Evolutionary conservation across 2,113 vertebrate species (phyloP), one percentile per base, ranked within the genome.

Genomic region (Halichoerus grypus): DNA sequence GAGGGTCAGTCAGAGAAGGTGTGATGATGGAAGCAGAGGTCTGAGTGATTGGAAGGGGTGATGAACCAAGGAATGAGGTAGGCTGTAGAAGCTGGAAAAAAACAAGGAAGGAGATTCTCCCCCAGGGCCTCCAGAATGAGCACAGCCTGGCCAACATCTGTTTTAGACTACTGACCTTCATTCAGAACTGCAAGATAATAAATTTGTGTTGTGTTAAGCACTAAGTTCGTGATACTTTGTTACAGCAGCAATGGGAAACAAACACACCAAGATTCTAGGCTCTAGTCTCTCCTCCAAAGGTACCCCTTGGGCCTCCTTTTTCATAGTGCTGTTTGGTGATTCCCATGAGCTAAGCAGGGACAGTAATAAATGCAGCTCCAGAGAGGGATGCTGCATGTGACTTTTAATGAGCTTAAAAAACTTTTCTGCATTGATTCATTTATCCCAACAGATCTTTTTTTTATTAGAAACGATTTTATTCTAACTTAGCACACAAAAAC

Each of bases 381-480:
- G 72, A 87, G n/a, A 94, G 61, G 65, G 95, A 83, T 42, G 14
- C 67, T 85, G 33, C 24, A 8, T 72, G 74, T 83, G 53, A 95
- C 53, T 90, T 89, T 65, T 49, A 94, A 79, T 87, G 83, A 97
- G 79, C 74, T 90, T 74, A 82, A 87, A 93, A 69, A 92, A 90
- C 76, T 86, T 90, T 95, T 90, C 61, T 72, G 14, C 46, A 77
- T 46, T 94, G 92, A 57, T 86, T 92, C 72, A 94, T 90, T 96
- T 92, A 95, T 92, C 55, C 53, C 94, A 93, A 88, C 39, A 88
- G 42, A n/a, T 55, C 46, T 87, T 92, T 92, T 77, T 95, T 93
- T 95, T 86, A 95, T 94, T 87, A 89, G 88, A 92, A 90, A 71
- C 31, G 31, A 79, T 82, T 96, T 93, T 88, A 91, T 88, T 92